Evolutionary conservation across 2,113 vertebrate species (phyloP), one percentile per base, ranked within the genome.

Genomic region (Ceyx melanurus): DNA sequence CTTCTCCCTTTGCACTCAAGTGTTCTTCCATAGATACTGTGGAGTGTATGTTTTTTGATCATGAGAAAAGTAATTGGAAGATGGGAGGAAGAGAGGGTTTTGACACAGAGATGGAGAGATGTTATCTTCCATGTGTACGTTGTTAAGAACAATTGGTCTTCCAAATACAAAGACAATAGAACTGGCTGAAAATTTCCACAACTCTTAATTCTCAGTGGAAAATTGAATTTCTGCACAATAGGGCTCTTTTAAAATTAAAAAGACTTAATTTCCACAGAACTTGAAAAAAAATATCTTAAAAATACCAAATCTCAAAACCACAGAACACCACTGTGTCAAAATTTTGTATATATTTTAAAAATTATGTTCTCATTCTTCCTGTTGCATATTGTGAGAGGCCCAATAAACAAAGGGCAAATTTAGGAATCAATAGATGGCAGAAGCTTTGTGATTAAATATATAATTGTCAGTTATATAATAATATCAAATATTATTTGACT

Each of bases 261-360:
- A 12, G 5, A 29, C 0, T 0, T 37, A 5, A 31, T 73, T 81
- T 86, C 4, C 12, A 70, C 13, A 50, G 6, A 87, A 56, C 31
- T 71, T 31, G 8, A 13, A 42, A 91, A 86, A n/a, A 87, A 56
- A 31, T 10, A 0, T 6, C 42, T 67, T 29, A 3, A 77, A 80
- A 62, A 1, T 0, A 1, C 1, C 9, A 31, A 71, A 70, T 64
- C 6, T 28, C 10, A 53, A 68, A 61, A 10, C 0, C 17, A 40
- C 15, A 56, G 15, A 88, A 42, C 7, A 23, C 3, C 66, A 6
- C 5, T 67, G 10, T 50, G 9, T 64, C 20, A 48, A 56, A 43
- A 16, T 43, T 66, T 71, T 28, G 37, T 7, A 51, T 75, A 68
- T 46, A 50, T 42, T 77, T 51, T 3, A 2, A 40, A 51, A 57